Conservation (phyloP, 2,888 invertebrate species). For the Sphaerophoria taeniata region DNA sequence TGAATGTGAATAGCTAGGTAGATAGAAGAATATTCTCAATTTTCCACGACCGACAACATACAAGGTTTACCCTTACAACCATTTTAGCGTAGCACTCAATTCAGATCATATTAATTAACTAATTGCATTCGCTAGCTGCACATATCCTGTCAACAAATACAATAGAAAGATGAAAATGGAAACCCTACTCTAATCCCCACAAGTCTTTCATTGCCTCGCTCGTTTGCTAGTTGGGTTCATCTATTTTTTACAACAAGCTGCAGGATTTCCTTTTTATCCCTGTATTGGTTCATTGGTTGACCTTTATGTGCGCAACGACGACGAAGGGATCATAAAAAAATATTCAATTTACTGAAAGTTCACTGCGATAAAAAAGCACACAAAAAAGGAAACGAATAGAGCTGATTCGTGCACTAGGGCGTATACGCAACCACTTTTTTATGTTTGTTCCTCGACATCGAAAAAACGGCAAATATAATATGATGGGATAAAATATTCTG, state of each 20-base stretch:
- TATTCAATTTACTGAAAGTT: slow-evolving; percentile 59
- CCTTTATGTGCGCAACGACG: slow-evolving; percentile 33
- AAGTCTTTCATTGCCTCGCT: slow-evolving; percentile 16
- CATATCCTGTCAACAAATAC: slow-evolving; percentile 29
- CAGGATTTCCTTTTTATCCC: not conserved
- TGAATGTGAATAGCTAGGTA: not conserved
- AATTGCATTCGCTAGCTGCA: slow-evolving; percentile 56
- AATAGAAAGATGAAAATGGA: slow-evolving; percentile 8
- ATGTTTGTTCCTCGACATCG: not conserved
- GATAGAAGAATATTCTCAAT: not conserved
- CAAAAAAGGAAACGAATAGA: not conserved
- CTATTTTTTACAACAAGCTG: slow-evolving; percentile 25
- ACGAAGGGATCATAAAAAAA: slow-evolving; percentile 40
- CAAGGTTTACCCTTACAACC: not conserved
- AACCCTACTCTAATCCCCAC: slow-evolving; percentile 8
- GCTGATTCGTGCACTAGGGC: slow-evolving; percentile 10
- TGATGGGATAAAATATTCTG: slow-evolving; percentile 26
- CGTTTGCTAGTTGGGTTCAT: slow-evolving; percentile 29
- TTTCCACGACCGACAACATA: not conserved
- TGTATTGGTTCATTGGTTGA: slow-evolving; percentile 49
- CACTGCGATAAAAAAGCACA: not conserved
- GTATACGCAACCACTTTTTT: slow-evolving; percentile 24
- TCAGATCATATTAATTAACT: slow-evolving; percentile 63
- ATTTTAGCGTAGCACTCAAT: slow-evolving; percentile 6
- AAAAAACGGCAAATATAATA: not conserved